Evolutionary conservation across 2,888 invertebrate species (phyloP).

Genomic region (Drosophila anomalipes): DNA sequence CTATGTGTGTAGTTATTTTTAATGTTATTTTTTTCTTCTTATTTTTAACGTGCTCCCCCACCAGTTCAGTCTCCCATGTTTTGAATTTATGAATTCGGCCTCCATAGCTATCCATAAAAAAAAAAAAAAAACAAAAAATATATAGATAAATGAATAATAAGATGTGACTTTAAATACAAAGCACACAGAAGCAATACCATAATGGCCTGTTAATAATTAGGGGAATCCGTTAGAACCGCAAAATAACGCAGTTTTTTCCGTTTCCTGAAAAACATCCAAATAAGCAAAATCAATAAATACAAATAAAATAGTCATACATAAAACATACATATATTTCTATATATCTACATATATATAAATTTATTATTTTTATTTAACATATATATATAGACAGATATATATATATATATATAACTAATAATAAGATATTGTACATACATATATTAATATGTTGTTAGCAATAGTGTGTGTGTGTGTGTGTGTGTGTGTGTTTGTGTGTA

Average conservation of each 20-base stretch:
- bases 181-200: conserved; percentile 69
- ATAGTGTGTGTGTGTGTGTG: conserved; percentile 2
- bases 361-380: background rate
- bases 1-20: background rate
- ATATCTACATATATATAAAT: conserved; percentile 6
- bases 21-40: background rate
- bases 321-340: conserved; percentile 10
- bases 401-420: conserved; percentile 5
- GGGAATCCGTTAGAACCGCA: conserved; percentile 43
- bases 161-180: conserved; percentile 42
- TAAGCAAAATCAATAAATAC: conserved; percentile 28
- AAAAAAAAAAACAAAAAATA: conserved; percentile 8
- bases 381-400: background rate
- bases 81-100: conserved; percentile 31
- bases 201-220: conserved; percentile 67
- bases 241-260: conserved; percentile 41
- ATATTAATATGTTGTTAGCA: background rate
- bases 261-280: conserved; percentile 35
- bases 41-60: background rate
- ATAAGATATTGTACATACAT: conserved; percentile 25
- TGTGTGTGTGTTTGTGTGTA: conserved; percentile 3
- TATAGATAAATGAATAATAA: conserved; percentile 25
- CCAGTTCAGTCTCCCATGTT: background rate
- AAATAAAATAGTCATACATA: conserved; percentile 24
- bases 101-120: conserved; percentile 29